These are phyloP conservation scores for Pristionchus exspectatus DNA, from an alignment of 2,888 invertebrate genomes.

Conservation along the genomic window DNA sequence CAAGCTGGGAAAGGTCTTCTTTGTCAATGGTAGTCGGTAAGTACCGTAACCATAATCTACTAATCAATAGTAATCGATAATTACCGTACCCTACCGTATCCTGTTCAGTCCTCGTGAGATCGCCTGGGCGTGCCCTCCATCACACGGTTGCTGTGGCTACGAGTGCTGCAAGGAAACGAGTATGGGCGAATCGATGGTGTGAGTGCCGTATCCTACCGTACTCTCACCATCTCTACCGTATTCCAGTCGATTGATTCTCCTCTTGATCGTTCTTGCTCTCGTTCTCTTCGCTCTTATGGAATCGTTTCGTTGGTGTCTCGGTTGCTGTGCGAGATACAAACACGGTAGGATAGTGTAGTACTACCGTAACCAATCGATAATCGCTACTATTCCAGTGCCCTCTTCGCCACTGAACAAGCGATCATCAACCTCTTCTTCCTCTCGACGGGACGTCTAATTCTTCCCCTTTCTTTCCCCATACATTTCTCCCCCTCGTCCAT, in stretches of 20 bases:
- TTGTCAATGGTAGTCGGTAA: conserved; percentile 54
- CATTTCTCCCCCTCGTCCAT: background rate
- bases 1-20: conserved; percentile 54
- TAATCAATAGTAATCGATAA: background rate
- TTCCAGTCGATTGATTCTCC: conserved; percentile 45
- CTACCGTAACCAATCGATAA: conserved; percentile 43
- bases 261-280: conserved; percentile 34
- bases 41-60: background rate
- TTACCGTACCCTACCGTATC: conserved; percentile 13
- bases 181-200: conserved; percentile 49
- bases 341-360: conserved; percentile 9
- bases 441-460: conserved; percentile 1
- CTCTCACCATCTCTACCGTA: background rate
- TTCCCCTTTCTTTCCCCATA: background rate
- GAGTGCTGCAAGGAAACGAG: conserved; percentile 54
- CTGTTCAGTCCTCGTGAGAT: conserved; percentile 51
- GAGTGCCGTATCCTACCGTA: conserved; percentile 40
- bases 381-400: conserved; percentile 5
- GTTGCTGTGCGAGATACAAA: conserved; percentile 48
- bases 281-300: conserved; percentile 47
- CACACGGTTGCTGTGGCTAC: conserved; percentile 54
- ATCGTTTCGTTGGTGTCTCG: conserved; percentile 47
- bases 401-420: background rate
- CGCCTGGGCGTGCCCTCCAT: conserved; percentile 49
- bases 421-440: background rate